phyloP scores from a whole-genome alignment of 2,113 vertebrate genomes.

The Beaufortia kweichowensis region DNA sequence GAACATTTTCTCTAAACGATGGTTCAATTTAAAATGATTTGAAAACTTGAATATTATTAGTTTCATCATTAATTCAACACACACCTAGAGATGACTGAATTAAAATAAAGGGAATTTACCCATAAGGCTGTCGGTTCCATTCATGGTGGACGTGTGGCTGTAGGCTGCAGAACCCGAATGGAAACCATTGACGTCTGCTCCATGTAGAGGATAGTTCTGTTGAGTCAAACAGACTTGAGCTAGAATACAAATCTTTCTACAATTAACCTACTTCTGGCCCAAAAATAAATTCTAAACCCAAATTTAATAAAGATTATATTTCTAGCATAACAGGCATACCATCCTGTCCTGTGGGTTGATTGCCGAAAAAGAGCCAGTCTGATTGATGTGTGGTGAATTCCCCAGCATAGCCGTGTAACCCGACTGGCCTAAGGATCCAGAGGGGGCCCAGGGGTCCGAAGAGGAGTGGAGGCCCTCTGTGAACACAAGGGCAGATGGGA shows the following conservation, averaged over 20 bases:
- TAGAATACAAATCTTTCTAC: not conserved
- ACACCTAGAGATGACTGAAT: not conserved
- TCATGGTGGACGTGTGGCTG: constrained; percentile 88
- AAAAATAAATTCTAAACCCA: too few relatives aligned
- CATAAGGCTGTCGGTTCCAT: constrained; percentile 84
- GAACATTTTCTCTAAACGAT: constrained; percentile 12
- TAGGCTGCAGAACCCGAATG: constrained; percentile 81
- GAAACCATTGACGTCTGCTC: constrained; percentile 90
- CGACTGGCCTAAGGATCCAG: constrained; percentile 77
- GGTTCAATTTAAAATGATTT: not conserved
- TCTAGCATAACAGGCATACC: constrained; percentile 82
- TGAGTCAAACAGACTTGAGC: constrained; percentile 60
- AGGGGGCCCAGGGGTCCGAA: constrained; percentile 86
- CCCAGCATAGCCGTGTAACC: constrained; percentile 89
- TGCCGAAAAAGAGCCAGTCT: constrained; percentile 81
- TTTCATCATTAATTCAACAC: not conserved
- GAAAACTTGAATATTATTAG: not conserved
- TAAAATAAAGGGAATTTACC: constrained; percentile 68
- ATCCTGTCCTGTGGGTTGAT: constrained; percentile 93
- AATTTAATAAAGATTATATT: too few relatives aligned
- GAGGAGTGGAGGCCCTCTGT: constrained; percentile 60
- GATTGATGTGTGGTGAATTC: constrained; percentile 84
- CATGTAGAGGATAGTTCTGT: constrained; percentile 90
- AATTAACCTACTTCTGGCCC: not conserved
- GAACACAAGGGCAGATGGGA: constrained; percentile 24